phyloP scores from a whole-genome alignment of 2,888 invertebrate genomes.

The Sinotaia quadrata region DNA sequence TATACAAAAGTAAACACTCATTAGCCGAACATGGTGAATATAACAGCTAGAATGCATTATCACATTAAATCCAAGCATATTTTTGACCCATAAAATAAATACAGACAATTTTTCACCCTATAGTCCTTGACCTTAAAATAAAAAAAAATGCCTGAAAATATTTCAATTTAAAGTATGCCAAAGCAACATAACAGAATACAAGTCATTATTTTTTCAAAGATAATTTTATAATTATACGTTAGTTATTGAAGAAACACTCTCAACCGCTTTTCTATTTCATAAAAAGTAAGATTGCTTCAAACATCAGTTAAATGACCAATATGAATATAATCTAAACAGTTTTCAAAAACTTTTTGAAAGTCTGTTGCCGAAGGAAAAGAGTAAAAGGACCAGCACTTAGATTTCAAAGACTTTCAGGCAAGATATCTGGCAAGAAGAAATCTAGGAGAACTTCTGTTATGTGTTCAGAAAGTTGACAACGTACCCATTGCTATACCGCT shows the following conservation, averaged over 20 bases:
- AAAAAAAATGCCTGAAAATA: too few relatives aligned
- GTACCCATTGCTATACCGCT: conserved; percentile 58
- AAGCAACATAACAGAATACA: too few relatives aligned
- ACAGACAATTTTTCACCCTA: background rate
- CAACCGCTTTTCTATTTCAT: too few relatives aligned
- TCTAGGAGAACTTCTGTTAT: background rate
- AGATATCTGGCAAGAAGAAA: background rate
- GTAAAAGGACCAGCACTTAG: background rate
- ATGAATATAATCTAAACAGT: background rate
- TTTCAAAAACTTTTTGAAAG: background rate
- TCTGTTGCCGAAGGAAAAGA: background rate
- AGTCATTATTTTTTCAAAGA: too few relatives aligned
- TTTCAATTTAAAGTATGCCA: too few relatives aligned
- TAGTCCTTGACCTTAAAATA: too few relatives aligned
- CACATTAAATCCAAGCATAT: background rate
- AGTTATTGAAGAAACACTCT: too few relatives aligned
- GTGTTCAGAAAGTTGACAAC: background rate
- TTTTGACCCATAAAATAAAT: background rate
- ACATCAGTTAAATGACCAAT: background rate
- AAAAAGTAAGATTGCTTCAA: background rate
- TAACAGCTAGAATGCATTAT: background rate
- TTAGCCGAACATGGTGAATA: background rate
- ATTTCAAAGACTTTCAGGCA: too few relatives aligned
- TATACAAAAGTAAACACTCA: conserved; percentile 32
- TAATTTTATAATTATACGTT: too few relatives aligned